Percentiles rank a stretch among this genome's conserved stretches.
These are phyloP conservation scores for Odontomachus brunneus DNA, from an alignment of 1,140 invertebrate species.

Conservation along the genomic window DNA sequence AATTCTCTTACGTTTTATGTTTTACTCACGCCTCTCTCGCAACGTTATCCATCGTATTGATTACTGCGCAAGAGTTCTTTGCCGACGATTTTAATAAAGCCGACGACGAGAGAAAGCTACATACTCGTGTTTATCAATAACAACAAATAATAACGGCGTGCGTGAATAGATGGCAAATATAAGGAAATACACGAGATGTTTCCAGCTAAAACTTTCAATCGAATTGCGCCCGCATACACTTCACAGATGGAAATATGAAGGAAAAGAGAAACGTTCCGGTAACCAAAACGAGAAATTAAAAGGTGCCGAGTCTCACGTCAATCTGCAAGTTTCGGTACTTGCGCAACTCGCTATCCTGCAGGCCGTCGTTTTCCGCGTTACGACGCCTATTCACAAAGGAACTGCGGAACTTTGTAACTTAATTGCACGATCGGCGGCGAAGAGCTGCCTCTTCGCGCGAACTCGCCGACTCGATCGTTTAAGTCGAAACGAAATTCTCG, in stretches of 20 bases:
- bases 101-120: background rate
- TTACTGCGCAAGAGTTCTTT: background rate
- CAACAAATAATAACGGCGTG: background rate
- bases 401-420: slow-evolving; percentile 13
- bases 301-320: background rate
- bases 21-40: background rate
- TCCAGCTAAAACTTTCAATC: too few relatives aligned
- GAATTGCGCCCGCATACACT: too few relatives aligned
- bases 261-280: too few relatives aligned
- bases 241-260: too few relatives aligned
- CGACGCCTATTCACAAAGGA: background rate
- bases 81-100: background rate
- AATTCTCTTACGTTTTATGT: background rate
- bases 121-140: background rate
- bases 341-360: background rate
- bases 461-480: background rate
- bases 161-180: background rate
- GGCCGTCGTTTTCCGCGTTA: background rate
- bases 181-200: background rate
- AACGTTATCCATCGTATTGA: background rate
- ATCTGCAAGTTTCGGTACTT: background rate
- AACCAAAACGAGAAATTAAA: background rate
- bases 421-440: background rate
- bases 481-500: background rate
- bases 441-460: background rate